Evolutionary conservation across 2,113 vertebrate species (phyloP).

Genomic region (Apteryx mantelli): DNA sequence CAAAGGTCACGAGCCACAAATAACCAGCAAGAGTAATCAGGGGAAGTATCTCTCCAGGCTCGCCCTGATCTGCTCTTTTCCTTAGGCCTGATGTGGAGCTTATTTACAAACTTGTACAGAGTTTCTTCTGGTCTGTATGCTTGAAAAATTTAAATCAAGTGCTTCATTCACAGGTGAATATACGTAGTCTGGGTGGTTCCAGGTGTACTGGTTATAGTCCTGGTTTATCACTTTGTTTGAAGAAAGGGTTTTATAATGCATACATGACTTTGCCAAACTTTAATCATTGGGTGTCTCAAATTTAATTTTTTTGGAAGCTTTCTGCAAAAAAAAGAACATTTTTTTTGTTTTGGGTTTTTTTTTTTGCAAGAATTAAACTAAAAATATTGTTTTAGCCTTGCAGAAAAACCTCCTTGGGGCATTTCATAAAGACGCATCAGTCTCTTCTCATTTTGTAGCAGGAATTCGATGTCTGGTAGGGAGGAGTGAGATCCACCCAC

Average conservation of each 20-base stretch:
- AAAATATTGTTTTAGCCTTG: background rate
- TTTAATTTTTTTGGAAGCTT: background rate
- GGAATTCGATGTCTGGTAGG: slow-evolving; percentile 6
- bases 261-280: background rate
- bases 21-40: background rate
- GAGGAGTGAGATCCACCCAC: slow-evolving; percentile 35
- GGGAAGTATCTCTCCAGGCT: background rate
- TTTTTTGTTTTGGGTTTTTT: too few species aligned
- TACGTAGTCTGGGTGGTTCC: rapidly evolving
- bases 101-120: rapidly evolving
- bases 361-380: background rate
- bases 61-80: background rate
- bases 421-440: background rate
- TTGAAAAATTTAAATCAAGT: background rate
- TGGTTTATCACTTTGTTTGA: background rate
- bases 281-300: rapidly evolving
- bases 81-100: background rate
- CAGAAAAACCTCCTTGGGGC: background rate
- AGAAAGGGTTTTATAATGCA: background rate
- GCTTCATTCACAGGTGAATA: background rate
- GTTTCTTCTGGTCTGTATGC: background rate
- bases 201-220: background rate
- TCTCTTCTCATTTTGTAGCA: background rate
- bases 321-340: background rate
- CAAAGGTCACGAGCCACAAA: slow-evolving; percentile 26